Conservation (phyloP, 2,888 invertebrate species). For the Agrilus cyanescens region DNA sequence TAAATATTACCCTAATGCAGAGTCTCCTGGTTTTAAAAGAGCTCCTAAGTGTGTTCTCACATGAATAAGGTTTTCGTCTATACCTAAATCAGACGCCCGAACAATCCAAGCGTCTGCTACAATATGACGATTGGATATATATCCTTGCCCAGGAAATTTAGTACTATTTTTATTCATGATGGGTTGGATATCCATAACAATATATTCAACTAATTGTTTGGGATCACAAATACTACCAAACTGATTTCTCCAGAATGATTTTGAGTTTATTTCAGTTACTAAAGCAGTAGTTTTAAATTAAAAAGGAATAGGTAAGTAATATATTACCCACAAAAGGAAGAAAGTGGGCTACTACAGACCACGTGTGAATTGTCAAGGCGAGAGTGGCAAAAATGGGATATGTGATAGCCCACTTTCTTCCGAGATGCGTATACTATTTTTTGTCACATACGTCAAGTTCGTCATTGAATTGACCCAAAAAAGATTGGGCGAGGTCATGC, state of each 20-base stretch:
- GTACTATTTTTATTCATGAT: constrained; percentile 63
- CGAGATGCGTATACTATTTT: too few relatives aligned
- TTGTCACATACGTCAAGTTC: too few relatives aligned
- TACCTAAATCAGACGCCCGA: constrained; percentile 73
- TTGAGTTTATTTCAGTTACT: constrained; percentile 77
- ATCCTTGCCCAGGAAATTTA: constrained; percentile 78
- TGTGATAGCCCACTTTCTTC: too few relatives aligned
- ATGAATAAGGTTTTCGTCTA: constrained; percentile 70
- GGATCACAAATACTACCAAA: constrained; percentile 83
- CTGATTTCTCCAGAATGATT: constrained; percentile 74
- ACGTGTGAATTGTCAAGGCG: too few relatives aligned
- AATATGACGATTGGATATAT: constrained; percentile 75
- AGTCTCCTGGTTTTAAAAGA: constrained; percentile 83
- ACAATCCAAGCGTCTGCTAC: constrained; percentile 92
- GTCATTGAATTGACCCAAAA: too few relatives aligned
- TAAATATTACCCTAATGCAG: constrained; percentile 67
- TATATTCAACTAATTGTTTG: constrained; percentile 81
- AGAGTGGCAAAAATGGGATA: too few relatives aligned
- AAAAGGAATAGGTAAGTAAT: too few relatives aligned
- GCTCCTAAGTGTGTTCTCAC: constrained; percentile 91
- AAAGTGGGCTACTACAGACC: too few relatives aligned
- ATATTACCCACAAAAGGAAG: too few relatives aligned
- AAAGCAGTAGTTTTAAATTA: constrained; percentile 5
- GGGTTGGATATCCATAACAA: constrained; percentile 88
- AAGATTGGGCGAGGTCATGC: too few relatives aligned